Evolutionary conservation across 2,113 vertebrate species (phyloP).

Genomic region (Potamarius usumacintae): DNA sequence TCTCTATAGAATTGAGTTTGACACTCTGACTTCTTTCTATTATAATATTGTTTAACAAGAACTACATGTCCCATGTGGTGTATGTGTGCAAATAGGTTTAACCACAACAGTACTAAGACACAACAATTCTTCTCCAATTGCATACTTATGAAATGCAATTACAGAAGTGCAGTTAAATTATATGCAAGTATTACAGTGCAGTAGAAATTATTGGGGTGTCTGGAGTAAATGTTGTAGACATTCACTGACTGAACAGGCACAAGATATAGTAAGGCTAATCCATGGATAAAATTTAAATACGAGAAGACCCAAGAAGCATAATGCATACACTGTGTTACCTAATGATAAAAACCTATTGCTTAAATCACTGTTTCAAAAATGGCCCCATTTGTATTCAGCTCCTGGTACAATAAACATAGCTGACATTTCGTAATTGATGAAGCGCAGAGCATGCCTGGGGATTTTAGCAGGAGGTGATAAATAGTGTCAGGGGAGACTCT

Average conservation of each 20-base stretch:
- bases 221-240: not conserved
- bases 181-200: not conserved
- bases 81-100: not conserved
- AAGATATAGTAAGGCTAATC: conserved; percentile 21
- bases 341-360: conserved; percentile 22
- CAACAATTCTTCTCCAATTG: not conserved
- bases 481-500: conserved; percentile 20
- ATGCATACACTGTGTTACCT: conserved; percentile 34
- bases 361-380: conserved; percentile 33
- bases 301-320: not conserved
- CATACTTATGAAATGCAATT: not conserved
- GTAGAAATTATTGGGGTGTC: not conserved
- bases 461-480: conserved; percentile 42
- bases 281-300: conserved; percentile 5
- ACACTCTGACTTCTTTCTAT: not conserved
- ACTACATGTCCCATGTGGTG: not conserved
- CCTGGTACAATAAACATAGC: conserved; percentile 32
- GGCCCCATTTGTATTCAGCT: conserved; percentile 42
- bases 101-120: not conserved
- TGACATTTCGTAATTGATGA: conserved; percentile 45
- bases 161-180: not conserved
- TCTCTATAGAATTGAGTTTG: not conserved
- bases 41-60: not conserved
- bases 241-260: conserved; percentile 10
- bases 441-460: conserved; percentile 23